Conservation (phyloP, 1,140 invertebrate species). For the Agrilus planipennis region DNA sequence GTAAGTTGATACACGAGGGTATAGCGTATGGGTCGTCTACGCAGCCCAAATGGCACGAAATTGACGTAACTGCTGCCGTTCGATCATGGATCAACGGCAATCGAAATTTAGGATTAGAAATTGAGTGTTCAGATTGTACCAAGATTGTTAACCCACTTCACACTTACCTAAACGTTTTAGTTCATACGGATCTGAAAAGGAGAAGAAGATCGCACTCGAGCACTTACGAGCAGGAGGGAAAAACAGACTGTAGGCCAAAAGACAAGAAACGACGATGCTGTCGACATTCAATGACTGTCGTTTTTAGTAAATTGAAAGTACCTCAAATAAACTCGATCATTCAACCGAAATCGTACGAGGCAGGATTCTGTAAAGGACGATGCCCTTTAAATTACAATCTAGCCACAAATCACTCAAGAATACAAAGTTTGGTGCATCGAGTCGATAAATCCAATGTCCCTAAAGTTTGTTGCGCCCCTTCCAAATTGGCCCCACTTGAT, state of each 20-base stretch:
- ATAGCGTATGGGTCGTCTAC: slow-evolving; percentile 21
- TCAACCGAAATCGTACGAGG: slow-evolving; percentile 58
- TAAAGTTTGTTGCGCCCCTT: slow-evolving; percentile 59
- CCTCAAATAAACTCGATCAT: slow-evolving; percentile 51
- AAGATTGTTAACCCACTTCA: slow-evolving; percentile 28
- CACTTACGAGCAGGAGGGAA: slow-evolving; percentile 7
- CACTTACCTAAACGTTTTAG: slow-evolving; percentile 33
- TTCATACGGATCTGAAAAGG: slow-evolving; percentile 22
- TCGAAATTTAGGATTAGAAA: slow-evolving; percentile 38
- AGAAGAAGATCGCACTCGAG: slow-evolving; percentile 8
- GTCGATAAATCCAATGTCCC: slow-evolving; percentile 37
- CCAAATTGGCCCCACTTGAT: slow-evolving; percentile 51
- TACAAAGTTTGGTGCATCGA: slow-evolving; percentile 57
- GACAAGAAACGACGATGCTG: slow-evolving; percentile 45
- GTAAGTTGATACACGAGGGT: slow-evolving; percentile 19
- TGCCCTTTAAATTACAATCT: slow-evolving; percentile 58
- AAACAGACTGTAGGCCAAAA: slow-evolving; percentile 5
- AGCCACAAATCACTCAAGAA: slow-evolving; percentile 57
- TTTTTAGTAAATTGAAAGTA: slow-evolving; percentile 48
- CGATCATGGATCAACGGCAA: slow-evolving; percentile 35
- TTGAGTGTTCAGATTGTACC: slow-evolving; percentile 36
- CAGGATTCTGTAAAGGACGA: slow-evolving; percentile 57
- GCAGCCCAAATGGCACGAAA: slow-evolving; percentile 39
- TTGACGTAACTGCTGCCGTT: slow-evolving; percentile 42
- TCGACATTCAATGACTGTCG: slow-evolving; percentile 50